A percentile compares a stretch with the other conserved stretches of the same genome.
phyloP scores from a whole-genome alignment of 2,888 invertebrate genomes.

The Hirtodrosophila alboralis region DNA sequence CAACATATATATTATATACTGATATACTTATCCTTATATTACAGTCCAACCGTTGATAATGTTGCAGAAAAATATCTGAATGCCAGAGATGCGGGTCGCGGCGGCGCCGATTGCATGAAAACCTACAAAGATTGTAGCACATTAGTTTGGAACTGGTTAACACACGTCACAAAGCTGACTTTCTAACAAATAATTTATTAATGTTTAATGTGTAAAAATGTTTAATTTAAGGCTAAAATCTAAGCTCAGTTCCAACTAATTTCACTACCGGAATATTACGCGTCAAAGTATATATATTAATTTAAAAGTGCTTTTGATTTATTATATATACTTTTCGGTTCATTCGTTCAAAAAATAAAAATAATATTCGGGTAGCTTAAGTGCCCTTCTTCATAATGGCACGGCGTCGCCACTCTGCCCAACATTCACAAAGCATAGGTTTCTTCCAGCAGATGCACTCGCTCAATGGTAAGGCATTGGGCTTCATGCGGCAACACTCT shows the following conservation, averaged over 20 bases:
- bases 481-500: conserved; percentile 40
- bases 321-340: no score
- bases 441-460: conserved; percentile 57
- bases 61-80: conserved; percentile 71
- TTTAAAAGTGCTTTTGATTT: no score
- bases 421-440: conserved; percentile 61
- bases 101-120: conserved; percentile 65
- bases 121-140: conserved; percentile 63
- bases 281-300: no score
- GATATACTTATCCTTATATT: no score
- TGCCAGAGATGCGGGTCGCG: conserved; percentile 70
- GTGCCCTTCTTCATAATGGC: conserved; percentile 17
- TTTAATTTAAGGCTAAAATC: no score
- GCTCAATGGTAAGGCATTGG: conserved; percentile 26
- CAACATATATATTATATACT: no score
- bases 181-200: conserved; percentile 36
- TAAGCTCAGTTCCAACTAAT: no score
- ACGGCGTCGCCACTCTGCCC: conserved; percentile 48
- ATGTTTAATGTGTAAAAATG: no score
- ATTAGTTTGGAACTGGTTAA: conserved; percentile 50
- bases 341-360: no score
- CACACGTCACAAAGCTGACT: conserved; percentile 44
- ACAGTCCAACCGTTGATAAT: conserved; percentile 70
- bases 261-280: no score
- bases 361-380: no score